Evolutionary conservation across 2,888 invertebrate genomes (phyloP).

Genomic region (Argyresthia albistria): DNA sequence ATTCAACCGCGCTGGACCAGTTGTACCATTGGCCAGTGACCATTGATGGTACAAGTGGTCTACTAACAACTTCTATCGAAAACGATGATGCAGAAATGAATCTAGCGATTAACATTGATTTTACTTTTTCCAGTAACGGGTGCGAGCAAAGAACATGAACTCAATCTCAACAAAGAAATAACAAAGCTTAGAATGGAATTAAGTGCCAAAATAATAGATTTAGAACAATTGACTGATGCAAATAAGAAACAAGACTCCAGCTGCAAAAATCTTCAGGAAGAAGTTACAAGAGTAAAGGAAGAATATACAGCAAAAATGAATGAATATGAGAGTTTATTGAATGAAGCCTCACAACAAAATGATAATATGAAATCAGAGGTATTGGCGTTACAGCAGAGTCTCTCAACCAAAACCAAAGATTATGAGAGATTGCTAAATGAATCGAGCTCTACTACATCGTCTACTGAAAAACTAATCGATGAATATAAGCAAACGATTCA

Average conservation of each 20-base stretch:
- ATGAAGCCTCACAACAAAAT: conserved; percentile 51
- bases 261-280: conserved; percentile 47
- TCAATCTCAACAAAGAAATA: conserved; percentile 61
- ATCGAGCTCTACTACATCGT: conserved; percentile 38
- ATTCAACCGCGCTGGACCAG: no score
- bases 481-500: conserved; percentile 64
- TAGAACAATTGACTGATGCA: conserved; percentile 59
- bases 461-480: conserved; percentile 51
- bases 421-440: conserved; percentile 48
- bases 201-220: conserved; percentile 67
- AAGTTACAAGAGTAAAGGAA: conserved; percentile 45
- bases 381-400: conserved; percentile 44
- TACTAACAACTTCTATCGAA: not conserved
- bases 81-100: no score
- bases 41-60: not conserved
- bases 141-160: conserved; percentile 60
- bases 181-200: conserved; percentile 68
- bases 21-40: not conserved
- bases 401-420: conserved; percentile 50
- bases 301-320: conserved; percentile 52
- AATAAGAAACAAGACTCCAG: conserved; percentile 48
- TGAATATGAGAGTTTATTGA: conserved; percentile 57
- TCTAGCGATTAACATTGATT: not conserved
- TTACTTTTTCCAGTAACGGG: conserved; percentile 47
- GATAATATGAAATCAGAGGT: conserved; percentile 56